A percentile compares a stretch with the other conserved stretches of the same genome.
phyloP scores from a whole-genome alignment of 2,113 vertebrate genomes.

The Ciconia maguari region DNA sequence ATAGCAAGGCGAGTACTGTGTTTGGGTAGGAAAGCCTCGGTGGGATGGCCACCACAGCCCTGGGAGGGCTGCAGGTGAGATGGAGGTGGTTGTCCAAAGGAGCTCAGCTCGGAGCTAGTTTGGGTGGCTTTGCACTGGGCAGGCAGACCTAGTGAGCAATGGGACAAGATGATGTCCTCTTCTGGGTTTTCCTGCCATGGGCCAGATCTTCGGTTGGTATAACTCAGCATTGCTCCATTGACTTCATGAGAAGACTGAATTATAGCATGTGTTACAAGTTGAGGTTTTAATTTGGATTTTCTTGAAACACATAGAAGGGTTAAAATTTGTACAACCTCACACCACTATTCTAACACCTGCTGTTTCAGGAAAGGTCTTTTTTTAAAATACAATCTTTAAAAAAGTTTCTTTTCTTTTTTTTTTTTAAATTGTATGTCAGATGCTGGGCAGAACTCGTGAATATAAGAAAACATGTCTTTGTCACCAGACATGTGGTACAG shows the following conservation, averaged over 20 bases:
- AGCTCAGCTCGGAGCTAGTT: background rate
- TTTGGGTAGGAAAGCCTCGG: background rate
- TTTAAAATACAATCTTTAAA: background rate
- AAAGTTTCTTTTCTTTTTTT: background rate
- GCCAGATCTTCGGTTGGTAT: rapidly evolving
- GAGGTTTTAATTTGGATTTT: background rate
- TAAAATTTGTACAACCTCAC: background rate
- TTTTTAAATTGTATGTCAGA: background rate
- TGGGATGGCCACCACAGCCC: background rate
- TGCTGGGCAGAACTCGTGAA: background rate
- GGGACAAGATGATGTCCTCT: background rate
- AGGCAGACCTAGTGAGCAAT: background rate
- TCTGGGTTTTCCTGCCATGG: background rate
- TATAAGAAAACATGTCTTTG: background rate
- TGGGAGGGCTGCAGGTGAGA: background rate
- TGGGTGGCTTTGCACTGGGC: background rate
- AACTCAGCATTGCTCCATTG: rapidly evolving
- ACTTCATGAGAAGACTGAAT: background rate
- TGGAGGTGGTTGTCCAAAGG: background rate
- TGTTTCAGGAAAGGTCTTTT: background rate
- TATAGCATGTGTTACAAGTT: background rate
- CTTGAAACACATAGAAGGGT: background rate
- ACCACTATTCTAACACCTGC: background rate
- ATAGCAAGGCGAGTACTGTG: background rate
- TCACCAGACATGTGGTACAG: background rate